Evolutionary conservation across 23 tunicate species (phyloP).

Genomic region (Trididemnum clinides): DNA sequence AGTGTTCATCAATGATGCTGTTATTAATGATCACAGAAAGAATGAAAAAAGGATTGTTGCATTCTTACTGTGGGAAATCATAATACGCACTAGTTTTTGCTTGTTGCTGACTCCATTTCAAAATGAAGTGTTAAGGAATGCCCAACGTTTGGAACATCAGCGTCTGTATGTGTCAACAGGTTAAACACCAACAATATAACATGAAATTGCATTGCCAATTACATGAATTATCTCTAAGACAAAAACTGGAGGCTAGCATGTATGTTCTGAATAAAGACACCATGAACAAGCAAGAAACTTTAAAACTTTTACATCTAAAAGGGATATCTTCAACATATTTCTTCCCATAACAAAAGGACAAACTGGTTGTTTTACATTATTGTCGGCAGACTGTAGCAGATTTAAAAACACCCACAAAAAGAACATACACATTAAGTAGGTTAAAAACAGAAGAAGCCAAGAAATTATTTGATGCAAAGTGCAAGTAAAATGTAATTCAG

Average conservation of each 20-base stretch:
- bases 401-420: background rate
- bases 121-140: background rate
- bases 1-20: background rate
- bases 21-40: background rate
- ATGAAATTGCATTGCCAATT: background rate
- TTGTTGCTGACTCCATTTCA: background rate
- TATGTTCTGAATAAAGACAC: background rate
- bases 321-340: background rate
- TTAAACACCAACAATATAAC: conserved; percentile 1
- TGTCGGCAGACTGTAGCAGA: background rate
- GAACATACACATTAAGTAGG: background rate
- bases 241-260: background rate
- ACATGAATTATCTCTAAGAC: background rate
- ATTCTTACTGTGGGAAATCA: background rate
- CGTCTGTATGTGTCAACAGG: background rate
- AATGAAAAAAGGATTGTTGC: background rate
- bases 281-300: background rate
- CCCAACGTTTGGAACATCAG: background rate
- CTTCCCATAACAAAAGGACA: too few species aligned
- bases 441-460: background rate
- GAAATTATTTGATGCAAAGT: background rate
- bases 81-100: background rate
- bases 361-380: too few species aligned
- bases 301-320: conserved; percentile 1
- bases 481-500: background rate